Evolutionary conservation across 2,888 invertebrate species (phyloP).

Genomic region (Ennomos fuscantarius): DNA sequence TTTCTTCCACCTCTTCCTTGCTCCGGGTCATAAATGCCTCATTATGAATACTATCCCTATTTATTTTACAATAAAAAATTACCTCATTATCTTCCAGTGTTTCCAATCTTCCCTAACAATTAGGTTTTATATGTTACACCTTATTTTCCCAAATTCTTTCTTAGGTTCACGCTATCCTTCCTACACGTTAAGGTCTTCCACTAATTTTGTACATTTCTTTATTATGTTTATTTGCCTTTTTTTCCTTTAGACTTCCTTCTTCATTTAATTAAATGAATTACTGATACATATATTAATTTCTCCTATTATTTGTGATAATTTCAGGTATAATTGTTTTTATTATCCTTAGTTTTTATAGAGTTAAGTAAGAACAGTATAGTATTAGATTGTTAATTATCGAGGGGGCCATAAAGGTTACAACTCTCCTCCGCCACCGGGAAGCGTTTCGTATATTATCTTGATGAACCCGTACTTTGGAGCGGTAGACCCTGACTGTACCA

Average conservation of each 20-base stretch:
- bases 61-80: no score
- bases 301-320: not conserved
- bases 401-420: constrained; percentile 2
- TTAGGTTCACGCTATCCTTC: not conserved
- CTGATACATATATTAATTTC: constrained; percentile 7
- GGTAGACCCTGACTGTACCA: not conserved
- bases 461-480: not conserved
- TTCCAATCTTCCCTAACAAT: no score
- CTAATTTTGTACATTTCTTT: constrained; percentile 6
- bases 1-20: not conserved
- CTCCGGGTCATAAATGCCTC: no score
- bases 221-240: not conserved
- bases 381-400: not conserved
- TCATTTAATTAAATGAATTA: constrained; percentile 3
- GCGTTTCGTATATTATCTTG: constrained; percentile 1
- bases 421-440: constrained; percentile 1
- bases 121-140: no score
- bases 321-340: not conserved
- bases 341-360: not conserved
- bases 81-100: no score
- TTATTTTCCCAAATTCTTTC: not conserved
- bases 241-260: not conserved
- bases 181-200: constrained; percentile 22
- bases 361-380: not conserved
- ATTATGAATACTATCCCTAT: no score